Evolutionary conservation across 2,797 vertebrate genomes (phyloP).

Genomic region (Oreochromis mossambicus): DNA sequence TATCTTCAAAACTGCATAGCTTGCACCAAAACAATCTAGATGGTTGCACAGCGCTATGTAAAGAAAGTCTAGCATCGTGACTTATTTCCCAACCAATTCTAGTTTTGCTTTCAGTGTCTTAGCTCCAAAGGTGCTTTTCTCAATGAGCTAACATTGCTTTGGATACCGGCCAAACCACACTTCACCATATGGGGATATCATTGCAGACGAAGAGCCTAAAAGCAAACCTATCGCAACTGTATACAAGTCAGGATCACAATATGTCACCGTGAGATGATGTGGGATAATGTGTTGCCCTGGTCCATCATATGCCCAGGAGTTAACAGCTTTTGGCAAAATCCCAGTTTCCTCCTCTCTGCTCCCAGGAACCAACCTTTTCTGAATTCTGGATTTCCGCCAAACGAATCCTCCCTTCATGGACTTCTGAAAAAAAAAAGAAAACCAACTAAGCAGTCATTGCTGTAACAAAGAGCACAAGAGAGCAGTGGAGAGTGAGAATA

Average conservation of each 20-base stretch:
- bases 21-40: not conserved
- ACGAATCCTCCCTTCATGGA: slow-evolving; percentile 20
- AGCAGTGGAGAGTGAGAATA: slow-evolving; percentile 47
- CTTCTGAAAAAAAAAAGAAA: not conserved
- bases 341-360: slow-evolving; percentile 38
- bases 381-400: slow-evolving; percentile 40
- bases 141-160: slow-evolving; percentile 30
- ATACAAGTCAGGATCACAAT: slow-evolving; percentile 12
- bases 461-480: slow-evolving; percentile 45
- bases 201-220: slow-evolving; percentile 10
- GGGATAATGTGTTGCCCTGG: slow-evolving; percentile 20
- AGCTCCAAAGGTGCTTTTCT: slow-evolving; percentile 18
- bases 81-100: not conserved
- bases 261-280: slow-evolving; percentile 21
- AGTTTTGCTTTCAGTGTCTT: not conserved
- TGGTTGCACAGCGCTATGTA: not conserved
- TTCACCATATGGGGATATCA: slow-evolving; percentile 32
- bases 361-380: slow-evolving; percentile 31
- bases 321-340: slow-evolving; percentile 49
- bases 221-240: slow-evolving; percentile 6
- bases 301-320: slow-evolving; percentile 33
- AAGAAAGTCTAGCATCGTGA: not conserved
- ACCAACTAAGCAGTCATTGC: slow-evolving; percentile 30
- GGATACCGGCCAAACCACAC: slow-evolving; percentile 30
- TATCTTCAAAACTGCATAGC: not conserved